Evolutionary conservation across 2,888 invertebrate genomes (phyloP), one percentile per base, ranked within the genome.

Genomic region (Megamerina dolium): DNA sequence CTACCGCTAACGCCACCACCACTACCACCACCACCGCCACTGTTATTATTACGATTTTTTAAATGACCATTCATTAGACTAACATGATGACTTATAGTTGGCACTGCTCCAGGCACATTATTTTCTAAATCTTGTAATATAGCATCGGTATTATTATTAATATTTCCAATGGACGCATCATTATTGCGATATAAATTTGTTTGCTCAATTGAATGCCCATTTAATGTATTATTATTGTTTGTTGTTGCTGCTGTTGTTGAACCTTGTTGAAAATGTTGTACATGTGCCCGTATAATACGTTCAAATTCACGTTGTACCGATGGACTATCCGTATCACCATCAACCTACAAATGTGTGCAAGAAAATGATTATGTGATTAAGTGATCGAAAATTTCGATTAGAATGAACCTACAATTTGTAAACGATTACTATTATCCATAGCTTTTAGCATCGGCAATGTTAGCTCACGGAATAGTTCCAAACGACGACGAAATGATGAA

Each of bases 401-500:
- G 13, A 14, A 23, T 23, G 10, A 8, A 23, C 85, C 80, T 72
- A 91, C 91, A 62, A 93, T 91, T 49, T 83, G 83, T 35, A 94
- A 76, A 37, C 93, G 79, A 60, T 82, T 85, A 51, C 84, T 81
- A 56, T 82, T 84, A 62, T 93, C 93, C 70, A 93, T 73, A 2
- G 77, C 77, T 71, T 90, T 91, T 43, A 94, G 75, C 87, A 93
- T 88, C 2, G 92, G 92, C 55, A 94, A 74, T 2, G 90, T 87
- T 43, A 85, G 80, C 59, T 90, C 88, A 1, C 93, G 78, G 73
- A 94, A 94, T 47, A 89, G 78, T 67, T 89, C 89, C 38, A 94
- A 74, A 20, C 92, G 77, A 43, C 86, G 77, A 30, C 88, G 76
- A 69, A 92, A 90, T 1, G 91, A 88, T 8, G 87, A 85, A 18